phyloP scores from a whole-genome alignment of 2,797 vertebrate species.

The Uromys caudimaculatus region DNA sequence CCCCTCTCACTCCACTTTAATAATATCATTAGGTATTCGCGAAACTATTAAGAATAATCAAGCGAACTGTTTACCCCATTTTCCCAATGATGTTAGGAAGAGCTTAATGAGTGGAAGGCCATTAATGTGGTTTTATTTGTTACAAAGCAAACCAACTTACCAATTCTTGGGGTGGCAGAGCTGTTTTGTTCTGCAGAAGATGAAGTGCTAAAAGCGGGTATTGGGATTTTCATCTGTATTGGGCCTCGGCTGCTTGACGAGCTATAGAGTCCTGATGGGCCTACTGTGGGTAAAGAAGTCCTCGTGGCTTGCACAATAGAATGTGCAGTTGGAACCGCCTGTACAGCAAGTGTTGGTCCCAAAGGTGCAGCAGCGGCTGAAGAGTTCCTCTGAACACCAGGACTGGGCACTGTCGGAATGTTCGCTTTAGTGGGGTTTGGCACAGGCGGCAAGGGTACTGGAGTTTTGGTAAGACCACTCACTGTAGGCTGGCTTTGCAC shows the following conservation, averaged over 20 bases:
- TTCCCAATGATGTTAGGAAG: constrained; percentile 17
- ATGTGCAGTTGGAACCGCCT: constrained; percentile 87
- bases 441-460: constrained; percentile 86
- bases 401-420: constrained; percentile 86
- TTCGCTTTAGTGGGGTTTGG: constrained; percentile 87
- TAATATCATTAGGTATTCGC: constrained; percentile 4
- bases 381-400: constrained; percentile 88
- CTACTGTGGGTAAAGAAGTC: constrained; percentile 88
- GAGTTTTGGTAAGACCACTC: constrained; percentile 88
- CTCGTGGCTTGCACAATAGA: constrained; percentile 88
- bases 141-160: constrained; percentile 85
- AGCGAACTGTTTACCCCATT: constrained; percentile 39
- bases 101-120: neutral
- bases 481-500: constrained; percentile 89
- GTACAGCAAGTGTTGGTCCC: constrained; percentile 88
- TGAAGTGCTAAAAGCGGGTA: constrained; percentile 86
- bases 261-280: constrained; percentile 87
- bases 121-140: constrained; percentile 38
- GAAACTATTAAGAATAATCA: constrained; percentile 32
- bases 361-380: constrained; percentile 84
- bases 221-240: constrained; percentile 89
- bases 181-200: constrained; percentile 83
- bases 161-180: constrained; percentile 80
- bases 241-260: constrained; percentile 83
- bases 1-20: neutral